phyloP scores from a whole-genome alignment of 2,113 vertebrate species.

The Percina caprodes region DNA sequence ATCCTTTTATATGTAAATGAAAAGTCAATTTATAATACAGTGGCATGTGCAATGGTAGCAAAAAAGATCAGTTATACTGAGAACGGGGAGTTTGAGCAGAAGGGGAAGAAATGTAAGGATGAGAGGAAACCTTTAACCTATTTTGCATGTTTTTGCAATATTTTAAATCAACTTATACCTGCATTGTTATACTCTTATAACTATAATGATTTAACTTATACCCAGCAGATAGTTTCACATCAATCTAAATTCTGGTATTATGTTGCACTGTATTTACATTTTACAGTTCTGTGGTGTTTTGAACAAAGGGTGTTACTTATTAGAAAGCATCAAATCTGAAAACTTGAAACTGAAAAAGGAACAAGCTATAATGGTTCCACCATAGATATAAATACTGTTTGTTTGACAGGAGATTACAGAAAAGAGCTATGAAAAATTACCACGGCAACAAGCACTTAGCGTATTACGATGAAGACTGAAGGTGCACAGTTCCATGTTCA shows the following conservation, averaged over 20 bases:
- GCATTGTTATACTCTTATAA: not conserved
- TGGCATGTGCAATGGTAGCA: not conserved
- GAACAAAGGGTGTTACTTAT: not conserved
- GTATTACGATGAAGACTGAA: not conserved
- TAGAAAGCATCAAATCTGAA: not conserved
- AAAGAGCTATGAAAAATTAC: not conserved
- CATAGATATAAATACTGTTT: not conserved
- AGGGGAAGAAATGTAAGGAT: not conserved
- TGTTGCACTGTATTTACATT: not conserved
- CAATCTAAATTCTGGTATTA: too few species aligned
- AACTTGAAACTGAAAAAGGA: not conserved
- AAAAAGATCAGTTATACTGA: not conserved
- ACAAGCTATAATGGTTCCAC: not conserved
- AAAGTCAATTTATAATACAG: too few species aligned
- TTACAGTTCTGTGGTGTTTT: not conserved
- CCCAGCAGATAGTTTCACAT: not conserved
- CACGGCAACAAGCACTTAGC: not conserved
- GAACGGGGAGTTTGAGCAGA: not conserved
- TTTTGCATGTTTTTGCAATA: too few species aligned
- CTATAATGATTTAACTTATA: not conserved
- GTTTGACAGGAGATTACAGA: not conserved
- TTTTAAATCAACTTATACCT: not conserved
- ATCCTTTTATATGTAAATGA: not conserved
- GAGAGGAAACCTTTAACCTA: not conserved
- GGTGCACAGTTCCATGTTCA: not conserved